These are phyloP conservation scores for Salvelinus namaycush DNA, from an alignment of 2,113 vertebrate genomes.

Conservation along the genomic window DNA sequence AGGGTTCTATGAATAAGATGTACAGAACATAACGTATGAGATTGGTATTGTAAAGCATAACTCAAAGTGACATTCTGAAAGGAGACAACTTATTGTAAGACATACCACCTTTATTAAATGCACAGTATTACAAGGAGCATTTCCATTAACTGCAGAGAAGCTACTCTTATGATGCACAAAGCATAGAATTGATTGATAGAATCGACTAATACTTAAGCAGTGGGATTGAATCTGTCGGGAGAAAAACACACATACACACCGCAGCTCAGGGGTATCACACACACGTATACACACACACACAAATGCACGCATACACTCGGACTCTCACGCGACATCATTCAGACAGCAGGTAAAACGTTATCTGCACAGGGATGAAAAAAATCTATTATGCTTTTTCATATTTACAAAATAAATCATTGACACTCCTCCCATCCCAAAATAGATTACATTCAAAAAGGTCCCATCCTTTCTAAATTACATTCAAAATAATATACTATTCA, in stretches of 20 bases:
- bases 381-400: slow-evolving; percentile 48
- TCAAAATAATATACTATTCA: slow-evolving; percentile 76
- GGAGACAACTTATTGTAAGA: slow-evolving; percentile 81
- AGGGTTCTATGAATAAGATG: too few species aligned
- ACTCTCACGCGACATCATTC: slow-evolving; percentile 42
- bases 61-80: background rate
- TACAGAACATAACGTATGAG: too few species aligned
- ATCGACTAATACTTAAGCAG: slow-evolving; percentile 83
- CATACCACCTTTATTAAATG: slow-evolving; percentile 97
- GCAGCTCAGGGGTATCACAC: slow-evolving; percentile 6
- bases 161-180: slow-evolving; percentile 97
- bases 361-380: slow-evolving; percentile 60
- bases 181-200: slow-evolving; percentile 82
- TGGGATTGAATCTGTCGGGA: slow-evolving; percentile 92
- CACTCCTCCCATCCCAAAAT: slow-evolving; percentile 22
- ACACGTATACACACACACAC: slow-evolving; percentile 21
- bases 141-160: slow-evolving; percentile 92
- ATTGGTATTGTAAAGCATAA: background rate
- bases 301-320: slow-evolving; percentile 31
- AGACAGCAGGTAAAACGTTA: slow-evolving; percentile 63
- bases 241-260: slow-evolving; percentile 50
- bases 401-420: slow-evolving; percentile 62
- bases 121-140: slow-evolving; percentile 97
- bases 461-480: slow-evolving; percentile 68
- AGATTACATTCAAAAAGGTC: slow-evolving; percentile 74